Evolutionary conservation across 2,797 vertebrate species (phyloP), one percentile per base, ranked within the genome.

Genomic region (Acanthornis magna): DNA sequence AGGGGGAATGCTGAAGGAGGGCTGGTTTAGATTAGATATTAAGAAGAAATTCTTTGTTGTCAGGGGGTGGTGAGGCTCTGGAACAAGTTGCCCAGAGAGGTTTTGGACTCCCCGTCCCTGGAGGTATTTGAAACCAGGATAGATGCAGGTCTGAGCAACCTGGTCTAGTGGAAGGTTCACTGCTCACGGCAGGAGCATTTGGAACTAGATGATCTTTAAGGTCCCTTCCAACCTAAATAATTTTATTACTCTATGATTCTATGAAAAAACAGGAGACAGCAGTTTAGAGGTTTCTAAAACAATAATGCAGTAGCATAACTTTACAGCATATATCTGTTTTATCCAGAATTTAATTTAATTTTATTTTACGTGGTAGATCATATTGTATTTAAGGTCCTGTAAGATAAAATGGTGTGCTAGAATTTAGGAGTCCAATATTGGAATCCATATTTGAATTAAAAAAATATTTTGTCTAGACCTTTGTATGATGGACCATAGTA

Each of bases 161-260:
- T 54, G 11, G 11, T 55, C 32, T 55, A 29, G 22, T 32, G 36
- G 30, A 67, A 54, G 10, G 18, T 27, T 48, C 7, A 9, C 29
- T 57, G 50, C 19, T 48, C 2, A 5, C 25, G 36, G 20, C 50
- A 29, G 13, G 13, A 55, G 11, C 36, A 14, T 48, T 55, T 63
- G 36, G 20, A 76, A 9, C 11, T 38, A 38, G 9, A 48, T 36
- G 22, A 81, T 48, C 26, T 48, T 42, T 68, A 27, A 54, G 10
- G 18, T 36, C 30, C 2, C 9, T 42, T 61, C 10, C 18, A 68
- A 36, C 5, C 13, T 14, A 10, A 43, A 25, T 30, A 0, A 0
- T 43, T n/a, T 7, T 14, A 8, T 36, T 15, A 29, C 8, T n/a
- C 32, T 43, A 8, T n/a, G 42, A 55, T 29, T 43, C 13, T 29